Evolutionary conservation across 2,888 invertebrate genomes (phyloP), one percentile per base, ranked within the genome.

Genomic region (Ormyrus thymus): DNA sequence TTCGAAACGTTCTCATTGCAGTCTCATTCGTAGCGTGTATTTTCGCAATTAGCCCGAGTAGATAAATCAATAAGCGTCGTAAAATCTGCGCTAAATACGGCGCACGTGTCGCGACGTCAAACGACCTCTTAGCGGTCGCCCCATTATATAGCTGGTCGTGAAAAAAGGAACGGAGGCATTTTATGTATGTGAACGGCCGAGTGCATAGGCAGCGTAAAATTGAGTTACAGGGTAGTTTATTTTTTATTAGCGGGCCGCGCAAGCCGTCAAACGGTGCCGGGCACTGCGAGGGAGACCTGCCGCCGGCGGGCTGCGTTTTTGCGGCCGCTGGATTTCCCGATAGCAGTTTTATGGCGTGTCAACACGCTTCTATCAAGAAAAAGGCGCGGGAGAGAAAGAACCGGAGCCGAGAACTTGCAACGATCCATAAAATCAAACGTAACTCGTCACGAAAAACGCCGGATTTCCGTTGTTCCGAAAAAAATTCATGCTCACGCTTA

Each of bases 321-420:
- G 88, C 84, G 88, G 88, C 86, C 85, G 85, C 68, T 84, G 88
- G 86, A 88, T 89, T 89, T 88, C 84, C 86, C 88, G 87, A 89
- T 88, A 88, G 87, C 84, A 85, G 85, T 87, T 90, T 89, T 89
- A 89, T 89, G 85, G 88, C 89, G 88, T 89, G 89, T 89, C 89
- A 90, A 90, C 89, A 89, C 87, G 88, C 86, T 87, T 87, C 83
- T 81, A 82, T 83, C 83, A 83, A 75, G 81, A 78, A 83, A 80
- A 69, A 83, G 13, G 58, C 10, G 56, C 6, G 11, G 29, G 61
- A 15, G 11, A n/a, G 46, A 55, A 46, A 56, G 3, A 55, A n/a
- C 10, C 10, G 48, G 6, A 10, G 56, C 13, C 45, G 59, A 73
- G 53, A 62, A 51, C 66, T 61, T 72, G 66, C 59, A 61, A 59